A percentile compares a stretch with the other conserved stretches of the same genome.
These are phyloP conservation scores for Erythrolamprus reginae DNA, from an alignment of 2,113 vertebrate genomes.

Conservation along the genomic window DNA sequence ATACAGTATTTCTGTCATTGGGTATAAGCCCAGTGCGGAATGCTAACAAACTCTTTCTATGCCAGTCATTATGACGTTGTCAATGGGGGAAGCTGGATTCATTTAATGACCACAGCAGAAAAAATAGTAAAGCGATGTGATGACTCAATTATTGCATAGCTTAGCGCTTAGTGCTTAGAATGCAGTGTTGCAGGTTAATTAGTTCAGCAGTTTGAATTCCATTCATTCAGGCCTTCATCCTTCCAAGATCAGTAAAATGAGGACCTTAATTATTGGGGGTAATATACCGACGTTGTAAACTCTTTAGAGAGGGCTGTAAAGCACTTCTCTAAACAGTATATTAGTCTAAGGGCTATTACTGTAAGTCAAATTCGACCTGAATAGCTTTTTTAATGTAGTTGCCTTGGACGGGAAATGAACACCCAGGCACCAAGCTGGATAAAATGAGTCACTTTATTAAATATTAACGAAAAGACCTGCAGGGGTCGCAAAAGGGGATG, in stretches of 20 bases:
- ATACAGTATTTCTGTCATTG: no score
- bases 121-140: not conserved
- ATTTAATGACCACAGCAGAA: not conserved
- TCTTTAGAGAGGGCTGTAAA: not conserved
- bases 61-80: not conserved
- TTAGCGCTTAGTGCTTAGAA: not conserved
- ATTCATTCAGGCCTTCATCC: not conserved
- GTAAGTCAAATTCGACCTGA: not conserved
- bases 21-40: no score
- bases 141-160: not conserved
- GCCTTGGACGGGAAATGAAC: no score
- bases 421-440: no score
- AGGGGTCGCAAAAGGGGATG: no score
- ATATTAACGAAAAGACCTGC: no score
- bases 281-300: not conserved
- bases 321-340: not conserved
- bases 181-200: not conserved
- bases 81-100: not conserved
- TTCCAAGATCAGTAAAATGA: not conserved
- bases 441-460: no score
- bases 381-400: not conserved
- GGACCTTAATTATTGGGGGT: not conserved
- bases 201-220: not conserved
- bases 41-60: not conserved
- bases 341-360: not conserved